Percentiles rank a stretch among this genome's conserved stretches.
Evolutionary conservation across 2,888 invertebrate genomes (phyloP).

Genomic region (Malachius bipustulatus): DNA sequence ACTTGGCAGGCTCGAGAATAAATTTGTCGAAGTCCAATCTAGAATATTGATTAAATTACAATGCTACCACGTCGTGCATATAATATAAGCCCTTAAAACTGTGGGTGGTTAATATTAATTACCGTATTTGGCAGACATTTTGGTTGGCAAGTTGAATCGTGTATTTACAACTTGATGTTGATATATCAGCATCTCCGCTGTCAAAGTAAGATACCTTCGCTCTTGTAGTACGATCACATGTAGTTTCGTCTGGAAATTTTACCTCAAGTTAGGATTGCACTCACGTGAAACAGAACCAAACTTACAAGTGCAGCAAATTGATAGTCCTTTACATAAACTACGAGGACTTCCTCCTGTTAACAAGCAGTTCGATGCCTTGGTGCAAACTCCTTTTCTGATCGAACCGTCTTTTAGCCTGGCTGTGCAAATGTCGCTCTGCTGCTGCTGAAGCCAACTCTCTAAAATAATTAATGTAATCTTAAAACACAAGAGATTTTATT

Average conservation of each 20-base stretch:
- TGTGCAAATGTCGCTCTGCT: background rate
- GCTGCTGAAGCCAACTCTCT: background rate
- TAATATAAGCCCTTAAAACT: background rate
- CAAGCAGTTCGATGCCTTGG: conserved; percentile 20
- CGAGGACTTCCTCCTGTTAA: conserved; percentile 20
- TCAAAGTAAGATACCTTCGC: conserved; percentile 14
- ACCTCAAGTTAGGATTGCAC: too few species aligned
- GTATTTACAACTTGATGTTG: conserved; percentile 8
- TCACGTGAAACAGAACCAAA: too few species aligned
- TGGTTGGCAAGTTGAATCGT: conserved; percentile 11
- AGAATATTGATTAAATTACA: conserved; percentile 5
- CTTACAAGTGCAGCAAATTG: conserved; percentile 26
- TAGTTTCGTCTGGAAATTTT: conserved; percentile 12
- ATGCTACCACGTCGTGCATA: background rate
- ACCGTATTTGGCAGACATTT: conserved; percentile 14
- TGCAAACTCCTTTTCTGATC: conserved; percentile 19
- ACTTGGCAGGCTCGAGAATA: conserved; percentile 11
- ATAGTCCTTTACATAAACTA: conserved; percentile 22
- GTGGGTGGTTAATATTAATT: background rate
- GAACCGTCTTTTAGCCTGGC: background rate
- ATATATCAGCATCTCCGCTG: conserved; percentile 3
- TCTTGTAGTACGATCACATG: conserved; percentile 11
- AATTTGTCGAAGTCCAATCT: conserved; percentile 18
- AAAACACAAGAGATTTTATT: too few species aligned
- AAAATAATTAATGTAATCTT: too few species aligned